Percentiles rank a stretch among this genome's conserved stretches.
phyloP scores from a whole-genome alignment of 2,797 vertebrate species.

The Monodelphis domestica region DNA sequence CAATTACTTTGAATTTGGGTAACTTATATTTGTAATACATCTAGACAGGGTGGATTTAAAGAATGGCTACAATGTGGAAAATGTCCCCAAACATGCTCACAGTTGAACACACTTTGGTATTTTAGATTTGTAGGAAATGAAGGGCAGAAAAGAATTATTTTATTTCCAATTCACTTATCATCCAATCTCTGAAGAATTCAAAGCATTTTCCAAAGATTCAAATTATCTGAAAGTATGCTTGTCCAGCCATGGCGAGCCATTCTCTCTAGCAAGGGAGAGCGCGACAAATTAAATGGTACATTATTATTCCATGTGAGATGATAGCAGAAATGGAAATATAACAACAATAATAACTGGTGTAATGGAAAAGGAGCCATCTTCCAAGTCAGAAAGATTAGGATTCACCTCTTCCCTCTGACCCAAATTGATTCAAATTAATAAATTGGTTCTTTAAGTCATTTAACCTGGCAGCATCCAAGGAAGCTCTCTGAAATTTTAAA shows the following conservation, averaged over 20 bases:
- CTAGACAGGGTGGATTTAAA: slow-evolving; percentile 61
- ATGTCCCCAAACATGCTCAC: slow-evolving; percentile 62
- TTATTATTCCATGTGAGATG: background rate
- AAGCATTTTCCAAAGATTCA: slow-evolving; percentile 48
- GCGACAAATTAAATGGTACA: background rate
- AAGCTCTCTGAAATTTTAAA: background rate
- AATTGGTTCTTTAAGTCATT: background rate
- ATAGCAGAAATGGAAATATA: background rate
- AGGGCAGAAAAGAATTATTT: slow-evolving; percentile 59
- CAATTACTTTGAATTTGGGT: slow-evolving; percentile 74
- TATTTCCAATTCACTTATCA: slow-evolving; percentile 56
- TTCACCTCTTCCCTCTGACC: background rate
- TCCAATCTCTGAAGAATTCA: slow-evolving; percentile 38
- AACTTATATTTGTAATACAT: slow-evolving; percentile 70
- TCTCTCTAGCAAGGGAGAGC: background rate
- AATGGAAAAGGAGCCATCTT: background rate
- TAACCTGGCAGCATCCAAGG: background rate
- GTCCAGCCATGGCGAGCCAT: background rate
- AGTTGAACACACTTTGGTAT: slow-evolving; percentile 60
- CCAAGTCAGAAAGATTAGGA: background rate
- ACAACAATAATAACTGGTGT: background rate
- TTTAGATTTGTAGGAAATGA: slow-evolving; percentile 63
- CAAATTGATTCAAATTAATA: background rate
- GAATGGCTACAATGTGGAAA: slow-evolving; percentile 64
- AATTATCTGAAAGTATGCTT: background rate